Base-by-base conservation (phyloP, 1,140 invertebrate species). In the Penaeus vannamei region DNA sequence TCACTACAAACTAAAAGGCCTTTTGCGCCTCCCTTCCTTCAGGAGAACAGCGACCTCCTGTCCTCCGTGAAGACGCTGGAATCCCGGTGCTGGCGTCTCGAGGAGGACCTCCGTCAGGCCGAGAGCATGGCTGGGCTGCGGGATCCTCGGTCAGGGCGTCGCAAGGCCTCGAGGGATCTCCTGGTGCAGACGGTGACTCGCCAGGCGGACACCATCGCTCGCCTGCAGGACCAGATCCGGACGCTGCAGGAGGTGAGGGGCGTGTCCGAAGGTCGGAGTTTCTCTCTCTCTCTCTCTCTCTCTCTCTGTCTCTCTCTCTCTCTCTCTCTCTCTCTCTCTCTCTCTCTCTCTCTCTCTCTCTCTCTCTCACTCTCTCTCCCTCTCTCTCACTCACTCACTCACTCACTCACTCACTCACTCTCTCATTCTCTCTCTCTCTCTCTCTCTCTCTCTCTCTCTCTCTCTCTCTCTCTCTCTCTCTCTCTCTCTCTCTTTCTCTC, bases 51-150 rank as follows among this genome's bases (percentile, higher is more conserved):
- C 82, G 22, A 36, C 36, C 36, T 22, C 69, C 59, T 20, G 14
- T 22, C 22, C 22, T 53, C 5, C 87, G 80, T 82, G 82, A 89
- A 36, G 84, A 89, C 87, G 72, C 66, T 84, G 53, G 87, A 89
- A 59, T 69, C 77, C 10, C 59, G 66, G 29, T 29, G 42, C 46
- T 80, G 87, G 82, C 82, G 72, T 2, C 72, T 84, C 72, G 87
- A 89, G 82, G 60, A 36, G 19, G 83, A 85, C n/a, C 14, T 84
- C 46, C 26, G 83, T n/a, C 82, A 84, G 72, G 81, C 82, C 4
- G 87, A 89, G 87, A 89, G 87, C 61, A 60, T 89, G 72, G 87
- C 87, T 23, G 87, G 87, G n/a, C 61, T 89, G 72, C 32, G 87
- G 87, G 87, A 89, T 76, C 87, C 87, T 7, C 81, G 72, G 62